Percentiles rank a stretch among this genome's conserved stretches.
Conservation (phyloP, 2,113 vertebrate genomes). For the Cavia aperea region DNA sequence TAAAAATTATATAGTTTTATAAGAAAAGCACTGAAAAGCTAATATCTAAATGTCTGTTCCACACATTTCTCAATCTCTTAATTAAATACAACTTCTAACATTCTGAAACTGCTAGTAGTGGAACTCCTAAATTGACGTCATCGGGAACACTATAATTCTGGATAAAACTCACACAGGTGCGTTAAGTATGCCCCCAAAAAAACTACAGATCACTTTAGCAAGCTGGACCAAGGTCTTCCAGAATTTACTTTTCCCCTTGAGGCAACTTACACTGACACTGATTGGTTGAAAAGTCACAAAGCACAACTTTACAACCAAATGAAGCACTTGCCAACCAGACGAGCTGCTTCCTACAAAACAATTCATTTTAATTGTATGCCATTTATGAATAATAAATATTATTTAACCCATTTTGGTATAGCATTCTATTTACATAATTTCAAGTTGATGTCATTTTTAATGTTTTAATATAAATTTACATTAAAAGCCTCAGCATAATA, state of each 20-base stretch:
- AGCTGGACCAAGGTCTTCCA: background rate
- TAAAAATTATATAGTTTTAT: background rate
- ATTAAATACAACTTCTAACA: conserved; percentile 29
- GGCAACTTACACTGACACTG: background rate
- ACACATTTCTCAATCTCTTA: conserved; percentile 6
- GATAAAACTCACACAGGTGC: background rate
- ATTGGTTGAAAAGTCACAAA: background rate
- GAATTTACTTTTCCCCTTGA: background rate
- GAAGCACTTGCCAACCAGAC: background rate
- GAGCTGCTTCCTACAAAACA: background rate
- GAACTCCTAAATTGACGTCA: background rate
- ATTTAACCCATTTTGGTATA: background rate
- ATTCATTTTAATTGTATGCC: background rate
- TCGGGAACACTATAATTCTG: background rate
- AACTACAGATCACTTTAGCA: background rate
- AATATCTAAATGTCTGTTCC: conserved; percentile 2
- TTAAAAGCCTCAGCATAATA: background rate
- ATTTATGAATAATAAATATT: conserved; percentile 13
- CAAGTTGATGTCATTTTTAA: background rate
- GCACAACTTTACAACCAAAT: background rate
- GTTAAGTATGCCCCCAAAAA: background rate
- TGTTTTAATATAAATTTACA: background rate
- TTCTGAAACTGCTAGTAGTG: background rate
- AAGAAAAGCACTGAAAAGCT: background rate
- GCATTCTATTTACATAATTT: background rate